Percentiles rank a stretch among this genome's conserved stretches.
Evolutionary conservation across 2,888 invertebrate species (phyloP).

Genomic region (Microctonus hyperodae): DNA sequence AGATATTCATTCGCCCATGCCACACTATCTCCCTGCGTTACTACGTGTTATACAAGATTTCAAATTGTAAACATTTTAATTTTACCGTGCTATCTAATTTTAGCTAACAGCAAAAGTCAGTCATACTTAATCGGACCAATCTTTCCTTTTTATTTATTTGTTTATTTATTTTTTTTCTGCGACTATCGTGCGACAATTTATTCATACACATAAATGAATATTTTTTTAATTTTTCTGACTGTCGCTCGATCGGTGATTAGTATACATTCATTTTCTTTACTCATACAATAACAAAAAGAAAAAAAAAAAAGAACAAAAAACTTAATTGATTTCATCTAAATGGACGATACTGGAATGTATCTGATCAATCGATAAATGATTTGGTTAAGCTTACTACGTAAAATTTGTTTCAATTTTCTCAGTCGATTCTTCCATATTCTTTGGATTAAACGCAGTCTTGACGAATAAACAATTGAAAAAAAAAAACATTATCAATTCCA

Average conservation of each 20-base stretch:
- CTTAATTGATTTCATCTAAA: conserved; percentile 26
- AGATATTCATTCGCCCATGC: background rate
- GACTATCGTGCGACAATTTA: too few relatives aligned
- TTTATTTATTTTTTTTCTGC: too few relatives aligned
- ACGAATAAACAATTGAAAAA: conserved; percentile 39
- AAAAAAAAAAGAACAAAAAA: conserved; percentile 26
- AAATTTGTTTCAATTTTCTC: conserved; percentile 49
- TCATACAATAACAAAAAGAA: conserved; percentile 25
- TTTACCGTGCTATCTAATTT: background rate
- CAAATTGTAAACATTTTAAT: background rate
- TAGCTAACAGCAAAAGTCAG: too few relatives aligned
- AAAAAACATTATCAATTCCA: too few relatives aligned
- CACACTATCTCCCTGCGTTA: background rate
- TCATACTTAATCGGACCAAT: too few relatives aligned
- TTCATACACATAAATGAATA: too few relatives aligned
- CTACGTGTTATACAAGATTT: background rate
- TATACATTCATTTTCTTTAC: conserved; percentile 23
- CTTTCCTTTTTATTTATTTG: too few relatives aligned
- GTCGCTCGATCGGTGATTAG: conserved; percentile 20
- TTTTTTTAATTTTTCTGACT: background rate
- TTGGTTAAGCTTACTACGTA: conserved; percentile 44
- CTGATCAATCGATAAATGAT: conserved; percentile 39
- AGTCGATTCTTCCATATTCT: conserved; percentile 52
- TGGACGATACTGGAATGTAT: conserved; percentile 41
- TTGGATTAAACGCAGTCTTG: conserved; percentile 58